phyloP scores from a whole-genome alignment of 1,140 invertebrate genomes.

The Stegodyphus dumicola region DNA sequence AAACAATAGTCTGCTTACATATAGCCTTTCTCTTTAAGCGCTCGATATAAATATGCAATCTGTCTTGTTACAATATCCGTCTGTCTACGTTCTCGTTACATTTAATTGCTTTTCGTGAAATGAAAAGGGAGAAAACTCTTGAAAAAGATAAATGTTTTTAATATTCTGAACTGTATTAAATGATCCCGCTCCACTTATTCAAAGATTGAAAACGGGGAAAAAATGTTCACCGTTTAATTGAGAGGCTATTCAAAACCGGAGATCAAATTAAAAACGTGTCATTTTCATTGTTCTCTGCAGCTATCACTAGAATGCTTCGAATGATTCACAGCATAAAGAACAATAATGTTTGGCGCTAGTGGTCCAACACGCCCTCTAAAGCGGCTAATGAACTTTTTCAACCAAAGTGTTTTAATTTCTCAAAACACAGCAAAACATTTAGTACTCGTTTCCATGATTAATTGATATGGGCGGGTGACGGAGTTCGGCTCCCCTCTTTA shows the following conservation, averaged over 20 bases:
- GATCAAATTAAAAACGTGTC: conserved; percentile 46
- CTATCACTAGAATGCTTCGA: conserved; percentile 9
- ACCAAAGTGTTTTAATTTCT: conserved; percentile 22
- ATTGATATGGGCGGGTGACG: conserved; percentile 1
- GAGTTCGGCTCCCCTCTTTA: too few species aligned
- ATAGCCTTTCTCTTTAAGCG: conserved; percentile 9
- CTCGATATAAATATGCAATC: conserved; percentile 45
- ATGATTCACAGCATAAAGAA: conserved; percentile 18
- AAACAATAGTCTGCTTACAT: too few species aligned
- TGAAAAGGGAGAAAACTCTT: background rate
- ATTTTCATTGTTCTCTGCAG: conserved; percentile 47
- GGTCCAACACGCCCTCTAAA: background rate
- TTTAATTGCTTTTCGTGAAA: conserved; percentile 45
- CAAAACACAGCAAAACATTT: conserved; percentile 30
- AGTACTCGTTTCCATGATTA: conserved; percentile 34
- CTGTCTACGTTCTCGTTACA: conserved; percentile 21
- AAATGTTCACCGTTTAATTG: conserved; percentile 20
- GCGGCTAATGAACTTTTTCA: conserved; percentile 51
- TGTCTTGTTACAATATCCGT: conserved; percentile 50
- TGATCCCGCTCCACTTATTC: conserved; percentile 1
- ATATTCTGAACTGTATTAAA: conserved; percentile 49
- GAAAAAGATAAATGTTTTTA: conserved; percentile 55
- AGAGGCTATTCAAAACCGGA: conserved; percentile 12
- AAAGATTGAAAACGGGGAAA: conserved; percentile 10
- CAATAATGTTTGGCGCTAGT: conserved; percentile 1